Base-by-base conservation (phyloP, 2,797 vertebrate genomes). In the Chromis chromis region DNA sequence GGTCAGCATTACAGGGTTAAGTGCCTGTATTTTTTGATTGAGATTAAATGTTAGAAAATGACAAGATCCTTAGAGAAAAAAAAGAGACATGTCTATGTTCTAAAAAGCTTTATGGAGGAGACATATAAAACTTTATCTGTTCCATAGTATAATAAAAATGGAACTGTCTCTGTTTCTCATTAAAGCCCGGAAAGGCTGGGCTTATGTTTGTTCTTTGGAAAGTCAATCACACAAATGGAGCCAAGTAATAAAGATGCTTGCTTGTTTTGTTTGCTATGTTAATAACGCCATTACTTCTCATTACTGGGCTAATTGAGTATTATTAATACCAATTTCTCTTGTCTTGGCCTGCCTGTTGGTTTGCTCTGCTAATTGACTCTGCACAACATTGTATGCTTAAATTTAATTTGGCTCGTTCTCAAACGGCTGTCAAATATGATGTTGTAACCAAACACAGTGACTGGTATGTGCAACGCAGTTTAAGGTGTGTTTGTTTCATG, bases 241-340 rank as follows among this genome's bases (percentile, higher is more conserved):
- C 7, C 19, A 33, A 31, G 27, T 58, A 70, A 60, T 8, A 54
- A 17, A 70, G 49, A 10, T 17, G 48, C 14, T 55, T 66, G 60
- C 75, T 71, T 78, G 72, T 72, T 80, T 70, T n/a, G 50, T 79
- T 85, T 74, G 59, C 60, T 40, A 62, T 79, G 66, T 72, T 59
- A 70, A 83, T 75, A 69, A 77, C 11, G 9, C 50, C 16, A 75
- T 80, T 67, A 74, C 65, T 64, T 58, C 46, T 59, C 4, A 85
- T 78, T 65, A 73, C 19, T 49, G 17, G 16, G 11, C 10, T 80
- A 82, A 82, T 40, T 69, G 17, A 49, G 22, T 40, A 67, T 66
- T 52, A 53, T 1, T 42, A 44, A 72, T 39, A 46, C 59, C 22
- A 50, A 48, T 66, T 72, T 70, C 12, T 46, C 50, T 56, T 17